phyloP scores from a whole-genome alignment of 2,797 vertebrate genomes.

The Spinus pinus region DNA sequence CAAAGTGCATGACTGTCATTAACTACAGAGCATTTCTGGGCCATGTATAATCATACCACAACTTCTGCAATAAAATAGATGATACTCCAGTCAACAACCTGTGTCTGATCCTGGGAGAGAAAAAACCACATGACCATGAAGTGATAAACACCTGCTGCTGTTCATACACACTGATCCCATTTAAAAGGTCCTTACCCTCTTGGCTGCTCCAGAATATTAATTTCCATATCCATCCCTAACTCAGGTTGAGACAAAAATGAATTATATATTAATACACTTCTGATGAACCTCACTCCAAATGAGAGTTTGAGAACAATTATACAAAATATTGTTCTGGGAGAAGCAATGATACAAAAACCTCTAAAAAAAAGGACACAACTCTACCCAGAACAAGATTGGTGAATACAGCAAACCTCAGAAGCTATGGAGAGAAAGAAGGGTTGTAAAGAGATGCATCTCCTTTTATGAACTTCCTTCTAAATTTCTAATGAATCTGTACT shows the following conservation, averaged over 20 bases:
- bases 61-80: background rate
- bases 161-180: constrained; percentile 13
- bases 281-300: background rate
- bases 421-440: background rate
- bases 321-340: background rate
- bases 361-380: background rate
- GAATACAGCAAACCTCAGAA: background rate
- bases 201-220: constrained; percentile 23
- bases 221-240: background rate
- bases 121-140: background rate
- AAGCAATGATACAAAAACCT: background rate
- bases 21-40: constrained; percentile 8
- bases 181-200: constrained; percentile 7
- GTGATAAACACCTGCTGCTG: constrained; percentile 47
- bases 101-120: background rate
- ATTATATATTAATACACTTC: background rate
- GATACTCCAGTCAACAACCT: constrained; percentile 11
- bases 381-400: background rate
- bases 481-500: background rate
- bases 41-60: background rate
- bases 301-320: background rate
- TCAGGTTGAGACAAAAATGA: background rate
- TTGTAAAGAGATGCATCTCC: background rate
- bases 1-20: constrained; percentile 24
- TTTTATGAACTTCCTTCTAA: background rate